Evolutionary conservation across 2,797 vertebrate species (phyloP).

Genomic region (Hippopotamyrus pictus): DNA sequence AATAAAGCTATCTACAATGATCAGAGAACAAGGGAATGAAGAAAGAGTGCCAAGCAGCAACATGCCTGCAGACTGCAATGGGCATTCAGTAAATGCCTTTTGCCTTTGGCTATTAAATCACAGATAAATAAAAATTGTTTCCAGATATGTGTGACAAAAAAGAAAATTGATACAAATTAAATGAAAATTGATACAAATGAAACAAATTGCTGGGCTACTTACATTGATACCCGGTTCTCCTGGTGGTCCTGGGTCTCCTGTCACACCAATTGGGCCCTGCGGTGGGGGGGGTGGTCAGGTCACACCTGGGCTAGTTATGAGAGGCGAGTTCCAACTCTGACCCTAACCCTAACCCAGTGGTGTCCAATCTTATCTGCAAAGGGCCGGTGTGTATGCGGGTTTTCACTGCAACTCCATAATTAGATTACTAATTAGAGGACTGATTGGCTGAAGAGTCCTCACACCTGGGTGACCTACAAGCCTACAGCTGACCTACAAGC

Average conservation of each 20-base stretch:
- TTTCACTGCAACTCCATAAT: too few species aligned
- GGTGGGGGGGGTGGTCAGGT: background rate
- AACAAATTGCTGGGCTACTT: background rate
- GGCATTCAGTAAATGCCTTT: background rate
- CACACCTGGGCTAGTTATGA: background rate
- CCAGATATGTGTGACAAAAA: background rate
- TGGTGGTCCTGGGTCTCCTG: constrained; percentile 19
- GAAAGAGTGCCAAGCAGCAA: background rate
- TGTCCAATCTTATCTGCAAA: too few species aligned
- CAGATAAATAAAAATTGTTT: background rate
- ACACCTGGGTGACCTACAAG: too few species aligned
- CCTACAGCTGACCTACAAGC: too few species aligned
- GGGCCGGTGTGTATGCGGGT: too few species aligned
- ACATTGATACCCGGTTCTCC: constrained; percentile 14
- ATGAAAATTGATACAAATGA: background rate
- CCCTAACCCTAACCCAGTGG: background rate
- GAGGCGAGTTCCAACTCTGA: background rate
- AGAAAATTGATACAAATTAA: background rate
- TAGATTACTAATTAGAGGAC: too few species aligned
- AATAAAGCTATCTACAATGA: background rate
- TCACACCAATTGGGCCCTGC: constrained; percentile 10
- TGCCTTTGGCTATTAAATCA: background rate
- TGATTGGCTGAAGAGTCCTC: too few species aligned
- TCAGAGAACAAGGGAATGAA: background rate
- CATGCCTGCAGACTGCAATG: background rate